These are phyloP conservation scores for Tipula helvola DNA, from an alignment of 2,888 invertebrate genomes.

Conservation along the genomic window DNA sequence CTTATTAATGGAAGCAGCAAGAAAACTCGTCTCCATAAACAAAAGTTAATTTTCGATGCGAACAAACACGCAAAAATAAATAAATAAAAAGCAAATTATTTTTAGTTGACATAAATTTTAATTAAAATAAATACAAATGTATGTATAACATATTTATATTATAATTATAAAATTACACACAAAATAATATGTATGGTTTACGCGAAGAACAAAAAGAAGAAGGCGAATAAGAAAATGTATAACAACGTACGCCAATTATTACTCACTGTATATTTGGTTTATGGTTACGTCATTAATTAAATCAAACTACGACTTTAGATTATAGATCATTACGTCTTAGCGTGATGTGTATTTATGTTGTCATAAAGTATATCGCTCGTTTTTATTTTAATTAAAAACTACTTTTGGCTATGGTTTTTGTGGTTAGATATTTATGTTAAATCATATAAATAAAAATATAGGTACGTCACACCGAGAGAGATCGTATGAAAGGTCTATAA, in stretches of 20 bases:
- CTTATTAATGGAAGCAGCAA: background rate
- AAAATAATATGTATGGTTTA: background rate
- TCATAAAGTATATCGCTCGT: background rate
- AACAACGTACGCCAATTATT: background rate
- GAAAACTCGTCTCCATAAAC: background rate
- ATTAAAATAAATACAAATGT: background rate
- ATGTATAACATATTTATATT: background rate
- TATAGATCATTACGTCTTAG: background rate
- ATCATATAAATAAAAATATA: background rate
- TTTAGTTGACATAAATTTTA: background rate
- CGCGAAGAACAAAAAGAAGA: background rate
- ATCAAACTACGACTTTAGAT: background rate
- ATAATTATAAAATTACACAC: background rate
- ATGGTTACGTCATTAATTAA: background rate
- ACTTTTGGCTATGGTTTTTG: background rate
- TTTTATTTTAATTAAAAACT: background rate
- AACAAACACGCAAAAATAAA: background rate
- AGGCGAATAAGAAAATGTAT: background rate
- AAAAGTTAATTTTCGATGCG: background rate
- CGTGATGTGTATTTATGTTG: background rate
- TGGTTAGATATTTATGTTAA: background rate
- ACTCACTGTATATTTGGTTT: background rate
- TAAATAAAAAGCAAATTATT: background rate
- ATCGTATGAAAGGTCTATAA: background rate
- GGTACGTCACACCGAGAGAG: background rate